These are phyloP conservation scores for Xestia c-nigrum DNA, from an alignment of 2,888 invertebrate species.

Conservation along the genomic window DNA sequence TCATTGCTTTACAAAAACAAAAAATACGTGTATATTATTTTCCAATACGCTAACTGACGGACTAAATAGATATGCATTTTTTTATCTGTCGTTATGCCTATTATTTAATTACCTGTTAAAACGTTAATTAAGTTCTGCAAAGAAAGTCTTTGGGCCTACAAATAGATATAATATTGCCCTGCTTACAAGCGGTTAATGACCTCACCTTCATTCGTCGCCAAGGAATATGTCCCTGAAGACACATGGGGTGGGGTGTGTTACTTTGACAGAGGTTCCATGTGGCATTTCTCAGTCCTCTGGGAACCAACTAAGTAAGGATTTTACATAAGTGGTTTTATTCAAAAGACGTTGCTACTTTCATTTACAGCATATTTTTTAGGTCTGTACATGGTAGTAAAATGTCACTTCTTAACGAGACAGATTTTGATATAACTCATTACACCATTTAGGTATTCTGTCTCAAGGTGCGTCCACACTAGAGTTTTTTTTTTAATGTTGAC, in stretches of 20 bases:
- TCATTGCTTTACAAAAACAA: too few relatives aligned
- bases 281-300: conserved; percentile 4
- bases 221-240: neutral
- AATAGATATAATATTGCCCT: neutral
- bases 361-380: neutral
- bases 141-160: neutral
- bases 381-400: neutral
- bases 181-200: neutral
- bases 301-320: conserved; percentile 4
- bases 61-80: too few relatives aligned
- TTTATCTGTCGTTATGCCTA: too few relatives aligned
- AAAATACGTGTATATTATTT: too few relatives aligned
- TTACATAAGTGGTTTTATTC: neutral
- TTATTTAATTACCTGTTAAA: neutral
- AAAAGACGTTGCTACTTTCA: neutral
- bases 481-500: too few relatives aligned
- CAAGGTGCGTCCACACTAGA: neutral
- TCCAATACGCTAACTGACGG: too few relatives aligned
- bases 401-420: neutral
- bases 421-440: too few relatives aligned
- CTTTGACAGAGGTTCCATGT: conserved; percentile 7
- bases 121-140: neutral
- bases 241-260: conserved; percentile 13
- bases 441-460: neutral
- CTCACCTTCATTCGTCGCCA: neutral